Evolutionary conservation across 2,113 vertebrate species (phyloP), one percentile per base, ranked within the genome.

Genomic region (Otus sunia): DNA sequence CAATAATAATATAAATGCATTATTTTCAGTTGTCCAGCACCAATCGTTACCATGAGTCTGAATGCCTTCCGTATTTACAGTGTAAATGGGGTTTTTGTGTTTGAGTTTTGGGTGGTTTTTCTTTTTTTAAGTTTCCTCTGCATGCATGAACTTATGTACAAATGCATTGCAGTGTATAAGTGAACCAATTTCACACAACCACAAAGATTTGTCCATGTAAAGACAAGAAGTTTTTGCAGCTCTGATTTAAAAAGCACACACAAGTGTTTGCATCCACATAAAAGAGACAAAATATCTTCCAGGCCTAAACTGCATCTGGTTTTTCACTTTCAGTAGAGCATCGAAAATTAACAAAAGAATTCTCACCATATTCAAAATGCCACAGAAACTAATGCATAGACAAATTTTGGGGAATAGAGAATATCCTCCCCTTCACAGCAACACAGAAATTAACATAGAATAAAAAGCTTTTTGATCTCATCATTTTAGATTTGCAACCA

Each of bases 251-350:
- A 82, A 72, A 60, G 1, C 9, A 23, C 5, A 5, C 22, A 50
- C 3, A 84, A 45, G 32, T 21, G 0, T 25, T 17, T 27, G 9
- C 19, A 49, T 41, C 5, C 3, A 15, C 6, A 9, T 45, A 53
- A 52, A 47, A 22, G 5, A 85, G 15, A 34, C 5, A 77, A 73
- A 59, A 16, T 12, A 1, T 74, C 7, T 84, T 74, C 49, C 17
- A 67, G n/a, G 26, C 20, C 19, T 30, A 63, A 56, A 55, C 0
- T 62, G 11, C 11, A 47, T 14, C 25, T 47, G 22, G 0, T 13
- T 52, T 86, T 86, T 37, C 5, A 49, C 18, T 77, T 87, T 49
- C n/a, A 36, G 27, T 13, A 62, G 17, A 78, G 17, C 23, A 78
- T 17, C 5, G 85, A 90, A 72, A 85, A 55, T 16, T 41, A 75